Evolutionary conservation across 2,113 vertebrate genomes (phyloP), one percentile per base, ranked within the genome.

Genomic region (Salminus brasiliensis): DNA sequence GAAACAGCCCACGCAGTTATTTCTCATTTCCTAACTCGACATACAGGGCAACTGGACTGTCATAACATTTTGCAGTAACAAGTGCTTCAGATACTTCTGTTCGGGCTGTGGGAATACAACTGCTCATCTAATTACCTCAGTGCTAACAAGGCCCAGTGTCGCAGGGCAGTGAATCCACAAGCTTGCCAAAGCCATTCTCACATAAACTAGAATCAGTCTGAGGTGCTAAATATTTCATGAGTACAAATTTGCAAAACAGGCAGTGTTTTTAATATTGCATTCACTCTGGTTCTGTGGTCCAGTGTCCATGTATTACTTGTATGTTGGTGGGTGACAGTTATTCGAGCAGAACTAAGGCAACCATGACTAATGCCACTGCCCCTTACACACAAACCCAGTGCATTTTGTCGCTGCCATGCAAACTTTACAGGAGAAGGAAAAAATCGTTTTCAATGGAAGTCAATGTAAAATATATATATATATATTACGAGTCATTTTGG

Each of bases 211-310:
- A 71, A 41, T 30, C 49, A 43, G 65, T 45, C 49, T 71, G 67
- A 75, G 16, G 34, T 45, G 65, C 68, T 76, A n/a, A 79, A 84
- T 81, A 81, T 76, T 81, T 73, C 39, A 84, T 68, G 59, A 70
- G 43, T 39, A 41, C 76, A 84, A 79, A 79, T 77, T 66, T 69
- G 36, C 76, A 59, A 77, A 70, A 65, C 41, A 52, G 39, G 9
- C 53, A n/a, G 39, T 18, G 13, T 11, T 25, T 25, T 75, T 66
- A 82, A 77, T 77, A 76, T 80, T 80, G 77, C 32, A 82, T 80
- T 53, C 9, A 5, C 8, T 70, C 23, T 47, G 59, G 70, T 36
- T 6, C 41, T 67, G 52, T 21, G 21, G 18, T 53, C 43, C 12
- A 1, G 27, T 57, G 60, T 74, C 81, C 65, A 59, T 81, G 78